phyloP scores from a whole-genome alignment of 2,888 invertebrate genomes.

The Drosophila demipolita region DNA sequence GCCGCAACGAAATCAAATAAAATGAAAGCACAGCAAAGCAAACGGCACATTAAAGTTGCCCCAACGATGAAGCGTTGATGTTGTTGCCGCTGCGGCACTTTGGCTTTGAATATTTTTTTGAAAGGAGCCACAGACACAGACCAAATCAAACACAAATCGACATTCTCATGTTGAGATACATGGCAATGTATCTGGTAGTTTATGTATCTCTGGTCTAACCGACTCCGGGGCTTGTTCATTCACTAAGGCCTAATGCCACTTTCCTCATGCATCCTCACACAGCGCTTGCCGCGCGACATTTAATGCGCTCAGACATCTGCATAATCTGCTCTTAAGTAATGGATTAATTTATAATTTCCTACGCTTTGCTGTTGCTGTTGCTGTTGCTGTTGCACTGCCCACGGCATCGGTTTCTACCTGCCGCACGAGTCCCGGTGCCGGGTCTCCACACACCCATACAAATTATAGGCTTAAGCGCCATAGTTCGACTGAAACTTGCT shows the following conservation, averaged over 20 bases:
- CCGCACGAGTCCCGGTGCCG: constrained; percentile 8
- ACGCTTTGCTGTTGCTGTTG: constrained; percentile 30
- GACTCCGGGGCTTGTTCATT: constrained; percentile 57
- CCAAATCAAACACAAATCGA: constrained; percentile 1
- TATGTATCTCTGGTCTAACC: background rate
- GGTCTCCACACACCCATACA: constrained; percentile 25
- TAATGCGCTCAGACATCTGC: constrained; percentile 73
- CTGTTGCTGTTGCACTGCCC: constrained; percentile 5
- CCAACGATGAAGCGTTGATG: constrained; percentile 29
- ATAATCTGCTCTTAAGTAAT: constrained; percentile 77
- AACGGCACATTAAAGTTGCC: constrained; percentile 45
- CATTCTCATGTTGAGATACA: constrained; percentile 5
- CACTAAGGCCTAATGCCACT: constrained; percentile 66
- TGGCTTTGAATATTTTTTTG: constrained; percentile 65
- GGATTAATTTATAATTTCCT: constrained; percentile 78
- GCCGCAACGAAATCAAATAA: constrained; percentile 52
- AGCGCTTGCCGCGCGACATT: constrained; percentile 41
- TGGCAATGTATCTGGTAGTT: constrained; percentile 20
- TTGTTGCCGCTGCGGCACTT: constrained; percentile 61
- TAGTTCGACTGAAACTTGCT: constrained; percentile 15
- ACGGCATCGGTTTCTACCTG: constrained; percentile 43
- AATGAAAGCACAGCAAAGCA: constrained; percentile 36
- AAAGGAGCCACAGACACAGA: constrained; percentile 34
- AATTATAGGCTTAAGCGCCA: constrained; percentile 60
- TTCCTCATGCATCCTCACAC: constrained; percentile 39